Evolutionary conservation across 2,797 vertebrate genomes (phyloP), one percentile per base, ranked within the genome.

Genomic region (Megalops cyprinoides): DNA sequence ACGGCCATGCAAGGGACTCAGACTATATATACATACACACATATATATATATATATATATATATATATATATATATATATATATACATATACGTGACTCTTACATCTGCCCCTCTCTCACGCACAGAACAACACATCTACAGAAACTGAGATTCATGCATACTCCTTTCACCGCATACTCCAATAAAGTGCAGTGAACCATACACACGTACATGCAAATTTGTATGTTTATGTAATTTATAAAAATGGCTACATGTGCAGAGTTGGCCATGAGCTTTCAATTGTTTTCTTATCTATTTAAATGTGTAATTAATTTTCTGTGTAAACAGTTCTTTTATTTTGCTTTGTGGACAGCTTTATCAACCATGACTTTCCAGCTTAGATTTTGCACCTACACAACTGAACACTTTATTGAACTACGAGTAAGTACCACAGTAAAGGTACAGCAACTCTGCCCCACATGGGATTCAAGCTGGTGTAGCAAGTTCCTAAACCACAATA

Each of bases 211-310:
- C 42, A 60, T 77, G 25, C 53, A 77, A 58, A 58, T 58, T 58
- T 14, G 23, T 75, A n/a, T 77, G 34, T 69, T 69, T 77, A 39
- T 77, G 37, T 48, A 75, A 74, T 34, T 31, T 31, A 34, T 34
- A 37, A 23, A 42, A 69, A 69, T n/a, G 65, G 65, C 42, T 69
- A 69, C 1, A 37, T 69, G 37, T 37, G n/a, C 34, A 42, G 37
- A 65, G 65, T 37, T 14, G 39, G 34, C 65, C 20, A 69, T 69
- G 9, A 69, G 65, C 65, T 39, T 23, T n/a, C 18, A 42, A 9
- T 42, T 18, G 1, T 69, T 65, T 23, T 69, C 37, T 12, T 39
- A 42, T 42, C 23, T 42, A 69, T 39, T 31, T 69, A 69, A 69
- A 69, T 69, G 62, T 37, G n/a, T 39, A 18, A 69, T 69, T 39